A percentile compares a stretch with the other conserved stretches of the same genome.
These are phyloP conservation scores for Holocentrus rufus DNA, from an alignment of 2,797 vertebrate genomes.

Conservation along the genomic window DNA sequence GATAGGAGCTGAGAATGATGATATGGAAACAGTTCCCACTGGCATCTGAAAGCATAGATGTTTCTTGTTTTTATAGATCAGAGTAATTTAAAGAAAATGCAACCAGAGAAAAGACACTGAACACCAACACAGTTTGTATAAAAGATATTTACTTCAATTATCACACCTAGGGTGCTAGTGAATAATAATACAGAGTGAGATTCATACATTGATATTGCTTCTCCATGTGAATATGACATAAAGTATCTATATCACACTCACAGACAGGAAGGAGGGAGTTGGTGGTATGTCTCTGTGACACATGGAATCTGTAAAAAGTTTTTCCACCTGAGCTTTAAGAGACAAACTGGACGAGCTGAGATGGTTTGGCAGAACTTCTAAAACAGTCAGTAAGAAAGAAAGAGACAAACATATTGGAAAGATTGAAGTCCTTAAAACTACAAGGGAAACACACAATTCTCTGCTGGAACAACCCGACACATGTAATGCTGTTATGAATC, in stretches of 20 bases:
- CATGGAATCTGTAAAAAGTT: slow-evolving; percentile 45
- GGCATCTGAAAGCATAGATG: neutral
- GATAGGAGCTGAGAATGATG: too few relatives aligned
- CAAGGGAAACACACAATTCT: slow-evolving; percentile 27
- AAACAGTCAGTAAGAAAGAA: slow-evolving; percentile 24
- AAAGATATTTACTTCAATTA: slow-evolving; percentile 98
- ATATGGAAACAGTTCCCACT: neutral
- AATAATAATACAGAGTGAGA: slow-evolving; percentile 89
- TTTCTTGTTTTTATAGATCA: neutral
- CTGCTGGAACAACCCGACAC: slow-evolving; percentile 20
- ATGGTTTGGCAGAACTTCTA: slow-evolving; percentile 26
- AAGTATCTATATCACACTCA: too few relatives aligned
- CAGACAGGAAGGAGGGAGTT: slow-evolving; percentile 50
- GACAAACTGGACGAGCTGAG: slow-evolving; percentile 39
- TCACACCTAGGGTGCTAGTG: slow-evolving; percentile 96
- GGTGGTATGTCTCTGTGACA: slow-evolving; percentile 8
- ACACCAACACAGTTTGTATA: slow-evolving; percentile 88
- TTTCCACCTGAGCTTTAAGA: slow-evolving; percentile 71
- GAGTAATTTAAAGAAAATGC: neutral
- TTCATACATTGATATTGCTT: slow-evolving; percentile 97
- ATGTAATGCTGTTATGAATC: slow-evolving; percentile 23
- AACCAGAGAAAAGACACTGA: slow-evolving; percentile 82
- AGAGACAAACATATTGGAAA: slow-evolving; percentile 13
- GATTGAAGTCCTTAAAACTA: slow-evolving; percentile 18
- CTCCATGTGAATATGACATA: slow-evolving; percentile 84